Conservation (phyloP, 1,140 invertebrate genomes). For the Pseudomyrmex concolor region DNA sequence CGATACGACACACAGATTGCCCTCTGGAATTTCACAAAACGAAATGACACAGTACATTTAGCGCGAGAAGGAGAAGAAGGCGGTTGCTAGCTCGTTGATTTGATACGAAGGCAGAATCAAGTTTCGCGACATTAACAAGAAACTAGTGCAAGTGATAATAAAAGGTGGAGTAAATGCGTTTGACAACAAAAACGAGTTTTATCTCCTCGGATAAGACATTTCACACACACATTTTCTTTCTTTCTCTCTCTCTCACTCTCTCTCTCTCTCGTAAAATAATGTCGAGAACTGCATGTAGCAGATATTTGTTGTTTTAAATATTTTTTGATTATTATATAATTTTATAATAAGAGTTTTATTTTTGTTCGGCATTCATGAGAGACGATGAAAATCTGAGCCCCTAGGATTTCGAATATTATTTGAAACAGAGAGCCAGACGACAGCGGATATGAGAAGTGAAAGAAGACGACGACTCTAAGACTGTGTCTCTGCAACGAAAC, state of each 20-base stretch:
- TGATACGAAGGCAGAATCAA: background rate
- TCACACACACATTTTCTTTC: no score
- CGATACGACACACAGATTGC: conserved; percentile 9
- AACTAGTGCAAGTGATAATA: conserved; percentile 4
- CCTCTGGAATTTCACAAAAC: conserved; percentile 5
- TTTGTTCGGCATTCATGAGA: conserved; percentile 19
- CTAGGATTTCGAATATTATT: conserved; percentile 43
- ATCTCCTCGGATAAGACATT: background rate
- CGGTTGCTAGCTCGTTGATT: background rate
- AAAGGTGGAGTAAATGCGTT: background rate
- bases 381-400: conserved; percentile 22
- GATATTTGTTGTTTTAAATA: no score
- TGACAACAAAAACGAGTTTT: background rate
- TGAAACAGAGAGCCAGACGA: conserved; percentile 42
- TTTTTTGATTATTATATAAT: background rate
- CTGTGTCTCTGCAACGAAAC: conserved; percentile 14
- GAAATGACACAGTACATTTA: conserved; percentile 11
- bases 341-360: background rate
- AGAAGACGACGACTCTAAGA: conserved; percentile 44
- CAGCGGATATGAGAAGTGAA: conserved; percentile 50
- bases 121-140: background rate
- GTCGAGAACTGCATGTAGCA: no score
- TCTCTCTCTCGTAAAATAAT: no score
- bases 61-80: background rate
- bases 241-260: no score